Conservation (phyloP, 2,888 invertebrate species). For the Dynastes grantii region DNA sequence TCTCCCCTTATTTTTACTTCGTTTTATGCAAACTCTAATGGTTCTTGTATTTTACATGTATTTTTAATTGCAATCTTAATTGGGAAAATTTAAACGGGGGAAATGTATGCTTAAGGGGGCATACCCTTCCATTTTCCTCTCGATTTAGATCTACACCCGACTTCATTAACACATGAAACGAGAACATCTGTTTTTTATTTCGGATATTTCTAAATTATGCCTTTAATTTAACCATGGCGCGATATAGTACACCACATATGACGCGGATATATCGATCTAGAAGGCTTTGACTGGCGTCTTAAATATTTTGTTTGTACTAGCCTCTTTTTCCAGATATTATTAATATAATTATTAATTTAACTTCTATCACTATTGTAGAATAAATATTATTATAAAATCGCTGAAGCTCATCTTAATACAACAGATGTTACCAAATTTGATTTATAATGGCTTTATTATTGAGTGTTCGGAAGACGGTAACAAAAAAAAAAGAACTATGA, state of each 20-base stretch:
- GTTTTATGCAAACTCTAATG: no score
- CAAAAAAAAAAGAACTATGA: not conserved
- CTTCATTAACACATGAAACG: slow-evolving; percentile 3
- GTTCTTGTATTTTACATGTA: no score
- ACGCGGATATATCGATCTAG: slow-evolving; percentile 29
- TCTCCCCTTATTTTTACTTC: not conserved
- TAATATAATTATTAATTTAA: not conserved
- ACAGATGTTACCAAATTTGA: slow-evolving; percentile 33
- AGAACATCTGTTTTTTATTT: slow-evolving; percentile 45
- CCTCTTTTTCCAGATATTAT: not conserved
- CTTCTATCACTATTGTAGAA: not conserved
- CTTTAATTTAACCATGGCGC: slow-evolving; percentile 32
- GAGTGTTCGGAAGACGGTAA: slow-evolving; percentile 16
- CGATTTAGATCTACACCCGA: slow-evolving; percentile 8
- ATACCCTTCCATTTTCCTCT: no score
- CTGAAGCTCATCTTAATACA: not conserved
- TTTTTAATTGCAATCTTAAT: slow-evolving; percentile 10
- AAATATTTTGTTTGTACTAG: slow-evolving; percentile 5
- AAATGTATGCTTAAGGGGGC: slow-evolving; percentile 23
- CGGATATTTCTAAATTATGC: slow-evolving; percentile 42
- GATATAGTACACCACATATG: not conserved
- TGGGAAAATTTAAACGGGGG: slow-evolving; percentile 22
- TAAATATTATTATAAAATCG: slow-evolving; percentile 16
- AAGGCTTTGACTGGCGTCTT: slow-evolving; percentile 7
- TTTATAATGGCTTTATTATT: slow-evolving; percentile 20